Conservation (phyloP, 2,797 vertebrate genomes). For the Chrosomus eos region DNA sequence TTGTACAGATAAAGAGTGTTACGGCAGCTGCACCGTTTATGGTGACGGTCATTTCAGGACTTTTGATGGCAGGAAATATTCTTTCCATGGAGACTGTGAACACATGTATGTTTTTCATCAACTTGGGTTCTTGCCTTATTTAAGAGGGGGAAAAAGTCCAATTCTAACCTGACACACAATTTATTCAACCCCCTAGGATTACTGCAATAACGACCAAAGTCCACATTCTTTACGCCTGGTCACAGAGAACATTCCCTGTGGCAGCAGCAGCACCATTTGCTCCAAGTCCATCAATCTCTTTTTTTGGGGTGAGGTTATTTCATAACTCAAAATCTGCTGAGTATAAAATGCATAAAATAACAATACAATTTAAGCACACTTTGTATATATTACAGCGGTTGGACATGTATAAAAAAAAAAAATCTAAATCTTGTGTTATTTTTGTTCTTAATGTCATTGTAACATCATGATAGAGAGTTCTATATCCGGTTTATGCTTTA, state of each 20-base stretch:
- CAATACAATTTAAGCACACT: neutral
- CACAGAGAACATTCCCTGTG: constrained; percentile 81
- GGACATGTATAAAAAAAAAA: too few species aligned
- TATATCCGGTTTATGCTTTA: neutral
- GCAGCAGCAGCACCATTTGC: constrained; percentile 77
- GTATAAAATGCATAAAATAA: neutral
- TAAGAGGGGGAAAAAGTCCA: neutral
- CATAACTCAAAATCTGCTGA: neutral
- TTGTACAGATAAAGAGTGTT: constrained; percentile 79
- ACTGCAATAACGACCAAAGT: constrained; percentile 71
- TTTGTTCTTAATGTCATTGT: neutral
- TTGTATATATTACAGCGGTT: too few species aligned
- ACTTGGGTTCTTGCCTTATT: neutral
- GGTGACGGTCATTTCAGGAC: constrained; percentile 86
- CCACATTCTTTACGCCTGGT: constrained; percentile 80
- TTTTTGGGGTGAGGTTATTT: constrained; percentile 78
- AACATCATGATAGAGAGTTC: neutral
- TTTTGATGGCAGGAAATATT: constrained; percentile 83
- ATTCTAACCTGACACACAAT: neutral
- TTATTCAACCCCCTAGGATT: constrained; percentile 74
- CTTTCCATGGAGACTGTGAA: constrained; percentile 83
- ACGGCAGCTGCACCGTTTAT: constrained; percentile 80
- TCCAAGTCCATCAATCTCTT: constrained; percentile 80
- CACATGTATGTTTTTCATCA: constrained; percentile 80
- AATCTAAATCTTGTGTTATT: neutral